Base-by-base conservation (phyloP, 2,797 vertebrate genomes). In the Sebastes iracundus region DNA sequence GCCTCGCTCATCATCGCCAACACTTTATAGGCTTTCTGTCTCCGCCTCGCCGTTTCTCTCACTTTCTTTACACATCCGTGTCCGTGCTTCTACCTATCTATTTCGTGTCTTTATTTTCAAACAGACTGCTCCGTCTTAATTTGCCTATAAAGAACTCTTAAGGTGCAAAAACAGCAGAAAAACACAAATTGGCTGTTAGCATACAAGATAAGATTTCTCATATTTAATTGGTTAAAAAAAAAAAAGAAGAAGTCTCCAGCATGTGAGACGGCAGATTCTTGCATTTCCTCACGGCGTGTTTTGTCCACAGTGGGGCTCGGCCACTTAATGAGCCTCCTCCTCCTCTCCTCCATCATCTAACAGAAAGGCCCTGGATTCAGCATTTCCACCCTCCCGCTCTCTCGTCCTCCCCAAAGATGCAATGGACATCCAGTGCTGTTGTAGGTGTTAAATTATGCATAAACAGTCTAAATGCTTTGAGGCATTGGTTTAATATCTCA, bases 391-490 rank as follows among this genome's bases (percentile, higher is more conserved):
- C 88, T 86, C 83, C 83, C 79, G 84, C 92, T 88, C 84, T 81
- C 91, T 87, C 67, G 22, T 89, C 80, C 91, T 94, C 94, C 94
- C 94, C 87, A 87, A 94, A 95, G 94, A 95, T 92, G 90, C 90
- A 85, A 46, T 64, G 90, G 91, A 91, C 87, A 84, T 92, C 89
- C 93, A 90, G 75, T 89, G 92, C 90, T 94, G 93, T 94, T 94
- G 93, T 92, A 92, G 90, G 88, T 95, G 93, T 94, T 96, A 95
- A 96, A 95, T 95, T 95, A 96, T 96, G 94, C 93, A 96, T 95
- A 92, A 93, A 92, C 90, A 89, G 91, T 95, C 91, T 94, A 94
- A 95, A 95, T 92, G 92, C 88, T 94, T 90, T 96, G 94, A 96
- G 93, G 93, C 95, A 96, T 95, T 91, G 94, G 93, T 94, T 95